A percentile compares a stretch with the other conserved stretches of the same genome.
phyloP scores from a whole-genome alignment of 1,140 invertebrate species.

The Saccostrea glomerata region DNA sequence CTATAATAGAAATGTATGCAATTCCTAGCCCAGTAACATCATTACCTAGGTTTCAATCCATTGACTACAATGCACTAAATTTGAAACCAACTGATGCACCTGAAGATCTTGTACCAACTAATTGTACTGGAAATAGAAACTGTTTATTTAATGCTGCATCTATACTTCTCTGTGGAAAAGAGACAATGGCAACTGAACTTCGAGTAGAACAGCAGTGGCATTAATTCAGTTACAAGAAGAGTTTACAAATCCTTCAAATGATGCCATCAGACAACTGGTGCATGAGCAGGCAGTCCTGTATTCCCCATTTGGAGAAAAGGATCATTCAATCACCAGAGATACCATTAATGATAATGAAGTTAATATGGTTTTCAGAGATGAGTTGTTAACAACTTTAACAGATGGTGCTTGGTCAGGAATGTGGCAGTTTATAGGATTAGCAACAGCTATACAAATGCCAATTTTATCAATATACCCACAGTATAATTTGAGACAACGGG shows the following conservation, averaged over 20 bases:
- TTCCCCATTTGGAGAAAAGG: conserved; percentile 6
- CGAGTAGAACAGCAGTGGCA: conserved; percentile 27
- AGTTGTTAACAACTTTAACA: conserved; percentile 34
- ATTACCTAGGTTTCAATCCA: background rate
- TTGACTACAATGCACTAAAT: background rate
- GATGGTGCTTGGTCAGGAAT: conserved; percentile 25
- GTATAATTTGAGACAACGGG: background rate
- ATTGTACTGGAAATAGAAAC: conserved; percentile 27
- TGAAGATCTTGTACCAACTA: background rate
- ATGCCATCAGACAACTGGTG: background rate
- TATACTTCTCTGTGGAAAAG: conserved; percentile 23
- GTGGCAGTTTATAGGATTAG: conserved; percentile 37
- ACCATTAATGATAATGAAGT: conserved; percentile 4
- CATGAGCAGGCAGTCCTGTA: conserved; percentile 31
- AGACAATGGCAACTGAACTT: conserved; percentile 29
- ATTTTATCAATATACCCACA: conserved; percentile 34
- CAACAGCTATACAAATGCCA: conserved; percentile 30
- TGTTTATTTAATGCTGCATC: conserved; percentile 35
- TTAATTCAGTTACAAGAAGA: background rate
- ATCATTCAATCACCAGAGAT: background rate
- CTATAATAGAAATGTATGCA: background rate
- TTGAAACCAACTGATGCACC: background rate
- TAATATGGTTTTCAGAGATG: conserved; percentile 22
- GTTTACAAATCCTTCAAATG: conserved; percentile 12
- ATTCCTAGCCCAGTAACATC: conserved; percentile 25